Percentiles rank a stretch among this genome's conserved stretches.
Evolutionary conservation across 2,797 vertebrate species (phyloP).

Genomic region (Orestias chungarensis): DNA sequence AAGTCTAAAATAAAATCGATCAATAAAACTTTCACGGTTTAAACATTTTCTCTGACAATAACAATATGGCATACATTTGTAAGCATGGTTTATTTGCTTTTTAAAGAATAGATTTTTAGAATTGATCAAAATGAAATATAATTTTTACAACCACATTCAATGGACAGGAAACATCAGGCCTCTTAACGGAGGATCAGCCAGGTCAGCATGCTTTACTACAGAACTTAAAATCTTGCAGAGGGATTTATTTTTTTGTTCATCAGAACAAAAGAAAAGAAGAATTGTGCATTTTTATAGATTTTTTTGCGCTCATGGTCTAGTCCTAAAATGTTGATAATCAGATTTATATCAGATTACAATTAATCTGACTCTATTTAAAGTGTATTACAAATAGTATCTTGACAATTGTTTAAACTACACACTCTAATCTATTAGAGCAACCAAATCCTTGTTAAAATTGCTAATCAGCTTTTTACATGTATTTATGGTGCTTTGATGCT

Average conservation of each 20-base stretch:
- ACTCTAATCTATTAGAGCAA: not conserved
- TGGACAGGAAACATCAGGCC: not conserved
- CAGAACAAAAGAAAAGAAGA: no score
- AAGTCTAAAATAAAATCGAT: not conserved
- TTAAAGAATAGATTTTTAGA: not conserved
- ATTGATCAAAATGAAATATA: not conserved
- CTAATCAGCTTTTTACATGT: not conserved
- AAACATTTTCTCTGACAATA: not conserved
- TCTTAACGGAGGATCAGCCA: not conserved
- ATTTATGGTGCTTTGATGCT: not conserved
- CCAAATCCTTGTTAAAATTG: not conserved
- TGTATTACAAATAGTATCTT: not conserved
- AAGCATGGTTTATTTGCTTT: not conserved
- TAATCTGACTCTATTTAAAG: not conserved
- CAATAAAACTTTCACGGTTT: not conserved
- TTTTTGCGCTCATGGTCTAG: no score
- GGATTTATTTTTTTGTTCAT: not conserved
- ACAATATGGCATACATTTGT: not conserved
- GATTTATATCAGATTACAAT: not conserved
- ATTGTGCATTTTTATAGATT: no score
- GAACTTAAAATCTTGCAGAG: not conserved
- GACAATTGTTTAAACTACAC: not conserved
- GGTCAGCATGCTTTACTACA: not conserved
- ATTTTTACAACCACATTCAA: not conserved
- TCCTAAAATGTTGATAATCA: not conserved